These are phyloP conservation scores for Beroe forskalii DNA, from an alignment of 37 sponge, comb jelly and placozoan species.

Conservation along the genomic window DNA sequence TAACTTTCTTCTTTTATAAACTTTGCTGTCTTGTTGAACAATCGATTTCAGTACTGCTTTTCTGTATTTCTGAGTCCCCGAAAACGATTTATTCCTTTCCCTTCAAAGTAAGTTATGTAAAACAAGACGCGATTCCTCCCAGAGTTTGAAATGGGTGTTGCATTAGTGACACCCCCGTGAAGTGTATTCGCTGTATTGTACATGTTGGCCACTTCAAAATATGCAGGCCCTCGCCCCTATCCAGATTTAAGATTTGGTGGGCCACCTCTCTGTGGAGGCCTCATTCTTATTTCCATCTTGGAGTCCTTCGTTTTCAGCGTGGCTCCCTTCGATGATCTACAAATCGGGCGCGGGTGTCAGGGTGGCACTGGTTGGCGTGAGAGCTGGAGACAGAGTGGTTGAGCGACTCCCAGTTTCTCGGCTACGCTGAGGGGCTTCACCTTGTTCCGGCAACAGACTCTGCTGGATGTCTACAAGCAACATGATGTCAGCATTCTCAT, in stretches of 20 bases:
- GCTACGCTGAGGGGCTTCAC: slow-evolving; percentile 7
- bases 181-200: too few relatives aligned
- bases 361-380: slow-evolving; percentile 40
- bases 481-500: slow-evolving; percentile 63
- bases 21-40: too few relatives aligned
- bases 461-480: slow-evolving; percentile 31
- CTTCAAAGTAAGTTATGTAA: too few relatives aligned
- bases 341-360: background rate
- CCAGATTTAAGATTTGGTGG: background rate
- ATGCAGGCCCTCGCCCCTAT: background rate
- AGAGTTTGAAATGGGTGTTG: slow-evolving; percentile 12
- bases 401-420: background rate
- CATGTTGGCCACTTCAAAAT: background rate
- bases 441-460: slow-evolving; percentile 19
- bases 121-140: background rate
- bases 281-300: background rate
- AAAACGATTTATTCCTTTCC: too few relatives aligned
- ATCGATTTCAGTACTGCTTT: too few relatives aligned
- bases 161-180: background rate
- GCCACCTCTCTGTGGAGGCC: background rate
- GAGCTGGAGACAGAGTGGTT: background rate
- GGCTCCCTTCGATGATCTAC: slow-evolving; percentile 21
- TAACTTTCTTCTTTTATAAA: too few relatives aligned
- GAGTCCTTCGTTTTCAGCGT: slow-evolving; percentile 29
- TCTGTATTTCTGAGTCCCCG: too few relatives aligned